Conservation (phyloP, 2,113 vertebrate species). For the Anarrhichthys ocellatus region DNA sequence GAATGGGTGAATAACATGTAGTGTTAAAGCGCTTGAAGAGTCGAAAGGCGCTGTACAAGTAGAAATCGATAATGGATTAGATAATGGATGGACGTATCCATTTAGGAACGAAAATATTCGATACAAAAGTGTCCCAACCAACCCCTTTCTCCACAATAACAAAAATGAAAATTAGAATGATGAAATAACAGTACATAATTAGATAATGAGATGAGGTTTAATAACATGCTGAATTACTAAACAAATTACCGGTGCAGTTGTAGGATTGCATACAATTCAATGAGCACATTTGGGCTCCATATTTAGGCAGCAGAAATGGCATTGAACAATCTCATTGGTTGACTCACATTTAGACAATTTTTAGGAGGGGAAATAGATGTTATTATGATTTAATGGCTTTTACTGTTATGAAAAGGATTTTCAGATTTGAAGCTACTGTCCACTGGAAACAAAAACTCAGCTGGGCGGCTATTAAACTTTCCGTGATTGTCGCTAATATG, state of each 20-base stretch:
- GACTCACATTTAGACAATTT: constrained; percentile 47
- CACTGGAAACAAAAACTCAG: constrained; percentile 71
- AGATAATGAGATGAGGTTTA: background rate
- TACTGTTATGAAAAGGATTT: constrained; percentile 67
- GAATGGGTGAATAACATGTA: too few species aligned
- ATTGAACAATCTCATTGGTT: constrained; percentile 30
- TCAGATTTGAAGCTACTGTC: constrained; percentile 68
- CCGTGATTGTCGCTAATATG: constrained; percentile 66
- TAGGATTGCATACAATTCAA: background rate
- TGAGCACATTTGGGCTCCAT: constrained; percentile 30
- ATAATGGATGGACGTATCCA: too few species aligned
- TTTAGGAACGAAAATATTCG: too few species aligned
- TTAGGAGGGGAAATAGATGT: constrained; percentile 24
- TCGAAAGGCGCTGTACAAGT: too few species aligned
- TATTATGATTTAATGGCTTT: constrained; percentile 55
- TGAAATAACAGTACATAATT: background rate
- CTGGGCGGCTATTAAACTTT: constrained; percentile 50
- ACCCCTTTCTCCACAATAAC: too few species aligned
- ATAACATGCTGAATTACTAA: background rate
- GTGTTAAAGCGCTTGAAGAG: too few species aligned
- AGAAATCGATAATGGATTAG: too few species aligned
- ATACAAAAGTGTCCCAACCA: too few species aligned
- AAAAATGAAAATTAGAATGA: too few species aligned
- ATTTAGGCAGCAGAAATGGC: constrained; percentile 44
- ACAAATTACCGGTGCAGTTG: background rate